Conservation (phyloP, 2,113 vertebrate species). For the Marmota flaviventris region DNA sequence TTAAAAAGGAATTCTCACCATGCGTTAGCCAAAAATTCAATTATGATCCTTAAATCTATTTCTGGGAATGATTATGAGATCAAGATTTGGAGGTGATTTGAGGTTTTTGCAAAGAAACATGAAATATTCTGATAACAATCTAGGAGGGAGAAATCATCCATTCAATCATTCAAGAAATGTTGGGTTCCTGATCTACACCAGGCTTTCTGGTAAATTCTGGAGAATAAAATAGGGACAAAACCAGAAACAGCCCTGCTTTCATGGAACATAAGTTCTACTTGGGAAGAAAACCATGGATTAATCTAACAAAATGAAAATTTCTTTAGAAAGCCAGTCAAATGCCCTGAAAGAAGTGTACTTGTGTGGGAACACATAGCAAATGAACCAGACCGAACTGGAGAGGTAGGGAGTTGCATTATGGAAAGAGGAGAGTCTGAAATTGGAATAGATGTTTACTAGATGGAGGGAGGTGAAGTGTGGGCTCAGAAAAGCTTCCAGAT, state of each 20-base stretch:
- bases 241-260: not conserved
- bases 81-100: not conserved
- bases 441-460: not conserved
- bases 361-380: not conserved
- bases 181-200: not conserved
- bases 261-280: not conserved
- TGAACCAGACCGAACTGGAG: not conserved
- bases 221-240: not conserved
- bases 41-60: conserved; percentile 32
- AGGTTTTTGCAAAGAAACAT: conserved; percentile 8
- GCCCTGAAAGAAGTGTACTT: not conserved
- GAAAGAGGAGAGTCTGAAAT: not conserved
- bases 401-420: no score
- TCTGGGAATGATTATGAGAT: not conserved
- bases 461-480: not conserved
- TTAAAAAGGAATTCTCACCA: not conserved
- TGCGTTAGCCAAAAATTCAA: conserved; percentile 50
- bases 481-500: not conserved
- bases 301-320: not conserved
- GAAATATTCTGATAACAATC: conserved; percentile 14
- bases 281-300: not conserved
- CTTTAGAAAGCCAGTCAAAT: not conserved
- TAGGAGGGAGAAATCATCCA: not conserved
- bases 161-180: not conserved
- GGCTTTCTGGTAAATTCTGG: not conserved